Evolutionary conservation across 2,888 invertebrate species (phyloP), one percentile per base, ranked within the genome.

Genomic region (Chesias legatella): DNA sequence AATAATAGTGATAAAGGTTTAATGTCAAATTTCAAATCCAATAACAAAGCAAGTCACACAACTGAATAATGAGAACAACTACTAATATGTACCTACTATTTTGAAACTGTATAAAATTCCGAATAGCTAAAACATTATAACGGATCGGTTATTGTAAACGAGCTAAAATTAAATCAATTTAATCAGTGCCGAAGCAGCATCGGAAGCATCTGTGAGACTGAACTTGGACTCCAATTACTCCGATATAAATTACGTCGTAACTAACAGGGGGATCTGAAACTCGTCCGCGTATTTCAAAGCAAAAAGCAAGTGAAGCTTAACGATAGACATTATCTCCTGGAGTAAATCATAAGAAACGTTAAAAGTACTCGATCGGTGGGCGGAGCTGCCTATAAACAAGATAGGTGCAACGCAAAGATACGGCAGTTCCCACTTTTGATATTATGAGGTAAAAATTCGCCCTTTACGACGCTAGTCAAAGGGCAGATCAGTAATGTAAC

Each of bases 321-420:
- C 62, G 68, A 73, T 60, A 63, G 71, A 73, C 52, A 52, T 58
- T 58, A 60, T 60, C 48, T 50, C 48, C 43, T 49, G 50, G 48
- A 68, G 68, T 77, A 76, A 77, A 82, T 79, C 76, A 82, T 79
- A 74, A 64, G 69, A 71, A 70, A 64, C 66, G 65, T 67, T 69
- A 62, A 67, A 67, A 63, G 54, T 67, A 54, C 58, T 55, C 61
- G 60, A 57, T 51, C 54, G 53, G 71, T 70, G 61, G 73, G 71
- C 62, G 70, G 63, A 32, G 56, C 51, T 47, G 35, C 54, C 60
- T 58, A 75, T 76, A 77, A 77, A 78, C 70, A 68, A 66, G 66
- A 71, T 67, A 67, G 59, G 5, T 55, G 54, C 56, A 45, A 56
- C 49, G 51, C 51, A 63, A 67, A 59, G 61, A 60, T 60, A 56